Evolutionary conservation across 2,888 invertebrate genomes (phyloP).

Genomic region (Hedychridium roseum): DNA sequence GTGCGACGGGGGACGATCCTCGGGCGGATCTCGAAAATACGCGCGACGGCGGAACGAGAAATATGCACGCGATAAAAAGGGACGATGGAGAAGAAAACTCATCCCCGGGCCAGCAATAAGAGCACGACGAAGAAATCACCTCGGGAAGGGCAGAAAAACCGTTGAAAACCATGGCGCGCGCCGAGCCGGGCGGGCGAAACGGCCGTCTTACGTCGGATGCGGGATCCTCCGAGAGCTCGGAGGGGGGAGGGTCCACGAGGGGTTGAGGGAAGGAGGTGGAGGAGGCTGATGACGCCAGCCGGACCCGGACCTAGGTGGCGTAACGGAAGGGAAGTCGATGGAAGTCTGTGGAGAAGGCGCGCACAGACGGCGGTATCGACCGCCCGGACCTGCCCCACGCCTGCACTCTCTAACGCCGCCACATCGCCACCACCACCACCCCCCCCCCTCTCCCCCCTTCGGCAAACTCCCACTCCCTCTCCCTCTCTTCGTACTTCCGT

Average conservation of each 20-base stretch:
- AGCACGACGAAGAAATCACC: slow-evolving; percentile 5
- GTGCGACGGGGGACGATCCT: no score
- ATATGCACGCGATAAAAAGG: no score
- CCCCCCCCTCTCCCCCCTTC: slow-evolving; percentile 9
- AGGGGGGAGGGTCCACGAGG: slow-evolving; percentile 1
- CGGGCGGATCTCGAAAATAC: no score
- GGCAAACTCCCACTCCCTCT: slow-evolving; percentile 8
- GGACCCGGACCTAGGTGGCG: slow-evolving; percentile 59
- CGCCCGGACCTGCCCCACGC: slow-evolving; percentile 68
- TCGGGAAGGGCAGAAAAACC: background rate
- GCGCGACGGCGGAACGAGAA: slow-evolving; percentile 26
- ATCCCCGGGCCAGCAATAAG: slow-evolving; percentile 1
- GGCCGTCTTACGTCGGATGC: no score
- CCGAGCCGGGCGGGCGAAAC: no score
- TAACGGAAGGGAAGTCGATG: slow-evolving; percentile 56
- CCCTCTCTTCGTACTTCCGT: slow-evolving; percentile 8
- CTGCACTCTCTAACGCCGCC: slow-evolving; percentile 42
- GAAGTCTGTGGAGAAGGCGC: slow-evolving; percentile 55
- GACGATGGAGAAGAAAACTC: slow-evolving; percentile 19
- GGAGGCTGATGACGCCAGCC: slow-evolving; percentile 49
- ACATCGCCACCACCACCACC: slow-evolving; percentile 37
- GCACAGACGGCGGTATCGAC: slow-evolving; percentile 74
- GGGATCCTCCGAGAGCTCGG: background rate
- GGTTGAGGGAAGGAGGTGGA: slow-evolving; percentile 15
- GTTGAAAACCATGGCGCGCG: slow-evolving; percentile 30